These are phyloP conservation scores for Hippocampus kuda DNA, from an alignment of 2,797 vertebrate genomes.

Conservation along the genomic window DNA sequence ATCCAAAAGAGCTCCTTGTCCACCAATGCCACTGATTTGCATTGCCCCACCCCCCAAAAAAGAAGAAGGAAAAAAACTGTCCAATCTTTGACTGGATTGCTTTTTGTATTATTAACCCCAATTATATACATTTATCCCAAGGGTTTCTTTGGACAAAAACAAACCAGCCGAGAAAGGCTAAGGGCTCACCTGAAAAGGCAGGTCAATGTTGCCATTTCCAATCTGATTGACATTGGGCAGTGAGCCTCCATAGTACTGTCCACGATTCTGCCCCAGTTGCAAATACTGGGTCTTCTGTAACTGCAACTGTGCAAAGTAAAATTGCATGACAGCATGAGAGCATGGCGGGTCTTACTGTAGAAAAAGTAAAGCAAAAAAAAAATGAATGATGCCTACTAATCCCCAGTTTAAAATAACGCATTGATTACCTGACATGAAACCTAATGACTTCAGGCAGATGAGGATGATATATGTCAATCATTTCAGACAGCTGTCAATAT, in stretches of 20 bases:
- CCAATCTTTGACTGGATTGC: background rate
- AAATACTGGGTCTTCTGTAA: conserved; percentile 99
- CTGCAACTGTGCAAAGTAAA: conserved; percentile 90
- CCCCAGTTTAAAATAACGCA: conserved; percentile 28
- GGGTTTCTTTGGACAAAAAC: conserved; percentile 45
- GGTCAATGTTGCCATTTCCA: conserved; percentile 91
- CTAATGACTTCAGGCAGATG: conserved; percentile 33
- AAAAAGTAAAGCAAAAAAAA: conserved; percentile 45
- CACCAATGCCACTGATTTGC: conserved; percentile 20
- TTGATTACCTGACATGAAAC: conserved; percentile 29
- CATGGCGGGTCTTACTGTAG: conserved; percentile 60
- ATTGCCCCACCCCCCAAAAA: conserved; percentile 4
- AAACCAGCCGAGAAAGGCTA: conserved; percentile 62
- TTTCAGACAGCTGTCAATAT: conserved; percentile 26
- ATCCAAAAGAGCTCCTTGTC: conserved; percentile 23
- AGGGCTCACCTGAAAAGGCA: conserved; percentile 96
- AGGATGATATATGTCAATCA: conserved; percentile 14
- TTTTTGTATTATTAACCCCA: background rate
- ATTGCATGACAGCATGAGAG: conserved; percentile 74
- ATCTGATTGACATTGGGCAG: conserved; percentile 99
- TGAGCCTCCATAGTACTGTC: conserved; percentile 97
- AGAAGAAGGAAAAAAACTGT: background rate
- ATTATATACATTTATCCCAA: conserved; percentile 31
- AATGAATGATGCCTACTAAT: conserved; percentile 39
- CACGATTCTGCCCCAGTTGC: conserved; percentile 96